A percentile compares a stretch with the other conserved stretches of the same genome.
phyloP scores from a whole-genome alignment of 2,113 vertebrate genomes.

The Chrysochloris asiatica region DNA sequence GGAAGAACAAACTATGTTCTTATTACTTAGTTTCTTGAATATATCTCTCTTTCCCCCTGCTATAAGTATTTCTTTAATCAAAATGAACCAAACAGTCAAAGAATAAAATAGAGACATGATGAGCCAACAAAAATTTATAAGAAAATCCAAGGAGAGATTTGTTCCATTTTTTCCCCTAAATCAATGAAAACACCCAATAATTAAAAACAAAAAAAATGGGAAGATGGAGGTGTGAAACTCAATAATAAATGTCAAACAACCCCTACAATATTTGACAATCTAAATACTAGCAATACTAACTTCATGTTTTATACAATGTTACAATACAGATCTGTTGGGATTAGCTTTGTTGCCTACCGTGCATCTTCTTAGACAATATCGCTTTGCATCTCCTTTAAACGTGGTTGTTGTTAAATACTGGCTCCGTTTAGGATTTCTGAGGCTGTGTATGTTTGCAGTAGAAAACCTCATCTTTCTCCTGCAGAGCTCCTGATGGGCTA shows the following conservation, averaged over 20 bases:
- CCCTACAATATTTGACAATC: too few relatives aligned
- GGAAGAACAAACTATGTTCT: neutral
- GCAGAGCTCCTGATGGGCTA: too few relatives aligned
- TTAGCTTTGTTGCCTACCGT: too few relatives aligned
- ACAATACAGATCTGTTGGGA: too few relatives aligned
- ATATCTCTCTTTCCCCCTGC: neutral
- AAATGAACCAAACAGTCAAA: conserved; percentile 32
- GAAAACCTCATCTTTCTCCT: too few relatives aligned
- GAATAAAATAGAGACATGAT: neutral
- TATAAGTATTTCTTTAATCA: neutral
- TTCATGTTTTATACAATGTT: too few relatives aligned
- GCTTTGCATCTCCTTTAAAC: too few relatives aligned
- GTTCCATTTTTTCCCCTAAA: neutral
- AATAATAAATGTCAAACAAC: neutral
- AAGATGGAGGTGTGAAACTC: neutral
- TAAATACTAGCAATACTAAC: too few relatives aligned
- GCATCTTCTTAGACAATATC: too few relatives aligned
- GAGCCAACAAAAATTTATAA: neutral
- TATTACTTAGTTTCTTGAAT: neutral
- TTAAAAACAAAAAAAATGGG: neutral
- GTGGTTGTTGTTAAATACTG: too few relatives aligned
- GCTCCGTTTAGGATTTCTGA: too few relatives aligned
- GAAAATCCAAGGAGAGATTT: neutral
- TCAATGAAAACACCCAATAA: neutral
- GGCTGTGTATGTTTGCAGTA: too few relatives aligned